Evolutionary conservation across 2,113 vertebrate genomes (phyloP).

Genomic region (Tyto alba): DNA sequence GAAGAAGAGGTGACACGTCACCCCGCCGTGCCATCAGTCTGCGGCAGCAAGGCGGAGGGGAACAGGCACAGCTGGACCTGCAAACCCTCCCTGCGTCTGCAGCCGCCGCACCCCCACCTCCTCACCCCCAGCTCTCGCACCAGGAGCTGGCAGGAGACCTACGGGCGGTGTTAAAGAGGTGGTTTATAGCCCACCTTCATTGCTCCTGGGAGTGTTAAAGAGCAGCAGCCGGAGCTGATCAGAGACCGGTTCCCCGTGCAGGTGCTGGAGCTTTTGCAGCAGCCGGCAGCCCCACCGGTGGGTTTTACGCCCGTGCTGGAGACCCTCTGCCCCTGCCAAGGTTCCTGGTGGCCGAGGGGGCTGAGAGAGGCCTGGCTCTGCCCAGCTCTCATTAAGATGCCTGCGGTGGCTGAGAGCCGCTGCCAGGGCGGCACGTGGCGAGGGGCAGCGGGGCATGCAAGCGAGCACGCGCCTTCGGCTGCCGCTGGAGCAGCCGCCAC

Average conservation of each 20-base stretch:
- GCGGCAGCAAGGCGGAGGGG: neutral
- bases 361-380: neutral
- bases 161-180: neutral
- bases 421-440: conserved; percentile 26
- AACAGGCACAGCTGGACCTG: neutral
- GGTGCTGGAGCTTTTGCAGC: neutral
- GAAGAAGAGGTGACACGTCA: neutral
- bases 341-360: neutral
- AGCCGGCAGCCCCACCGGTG: neutral
- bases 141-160: neutral
- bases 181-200: neutral
- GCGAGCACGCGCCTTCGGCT: neutral
- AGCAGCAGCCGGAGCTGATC: neutral
- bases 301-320: neutral
- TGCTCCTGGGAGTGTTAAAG: neutral
- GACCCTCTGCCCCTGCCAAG: neutral
- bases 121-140: neutral
- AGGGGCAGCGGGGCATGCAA: neutral
- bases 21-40: neutral
- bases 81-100: neutral
- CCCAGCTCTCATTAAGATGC: conserved; percentile 27
- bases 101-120: neutral
- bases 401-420: neutral
- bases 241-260: neutral
- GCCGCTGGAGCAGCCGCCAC: neutral